Evolutionary conservation across 2,888 invertebrate species (phyloP), one percentile per base, ranked within the genome.

Genomic region (Junonia oenone): DNA sequence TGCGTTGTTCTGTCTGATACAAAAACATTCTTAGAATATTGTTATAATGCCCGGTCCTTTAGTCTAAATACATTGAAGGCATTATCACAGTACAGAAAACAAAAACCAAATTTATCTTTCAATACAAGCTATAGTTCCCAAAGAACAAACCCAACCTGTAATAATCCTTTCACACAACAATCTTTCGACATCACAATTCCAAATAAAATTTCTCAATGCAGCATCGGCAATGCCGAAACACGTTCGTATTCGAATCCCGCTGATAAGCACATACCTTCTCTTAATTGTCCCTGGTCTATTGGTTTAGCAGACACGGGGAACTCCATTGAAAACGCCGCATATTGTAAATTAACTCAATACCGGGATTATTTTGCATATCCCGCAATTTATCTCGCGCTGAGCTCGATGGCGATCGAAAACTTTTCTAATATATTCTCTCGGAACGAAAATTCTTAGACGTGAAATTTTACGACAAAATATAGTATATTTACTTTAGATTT

Each of bases 271-370:
- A 60, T 49, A 52, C 49, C 48, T 43, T 26, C 57, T 56, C 58
- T 61, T 62, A 63, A 62, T 63, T 62, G 64, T 60, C 62, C 46
- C 51, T 45, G 38, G 46, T 55, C 61, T 59, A 59, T 59, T 53
- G 45, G 19, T 52, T 45, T 37, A 55, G 33, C 45, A 40, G 51
- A 51, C 53, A 55, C 60, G 60, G 63, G 62, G 65, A 65, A 61
- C 63, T 62, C 58, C 60, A 64, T 68, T 66, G 68, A 67, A 67
- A 68, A 63, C 55, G 63, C 63, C 58, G 54, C 59, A 56, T 81
- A 83, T 84, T 81, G 83, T 83, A 77, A 84, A 82, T 78, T 89
- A 89, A 89, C 83, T 67, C 60, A 53, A 60, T 68, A 86, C 88
- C 88, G 88, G 75, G 61, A 75, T 19, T 38, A 38, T 38, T 38